Evolutionary conservation across 1,140 invertebrate genomes (phyloP).

Genomic region (Dreissena polymorpha): DNA sequence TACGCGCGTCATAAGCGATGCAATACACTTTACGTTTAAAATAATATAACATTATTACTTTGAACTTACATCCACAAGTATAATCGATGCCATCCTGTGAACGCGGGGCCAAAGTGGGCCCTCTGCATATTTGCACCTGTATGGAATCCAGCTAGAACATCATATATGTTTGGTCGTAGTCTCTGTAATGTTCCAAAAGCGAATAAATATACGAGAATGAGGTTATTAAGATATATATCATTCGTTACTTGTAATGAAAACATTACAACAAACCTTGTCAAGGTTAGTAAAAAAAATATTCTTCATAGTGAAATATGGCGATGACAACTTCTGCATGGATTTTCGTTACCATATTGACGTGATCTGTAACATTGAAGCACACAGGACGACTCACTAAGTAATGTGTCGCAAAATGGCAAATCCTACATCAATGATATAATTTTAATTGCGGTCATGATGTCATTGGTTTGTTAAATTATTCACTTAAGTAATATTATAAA

Average conservation of each 20-base stretch:
- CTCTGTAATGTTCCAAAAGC: conserved; percentile 19
- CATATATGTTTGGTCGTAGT: conserved; percentile 40
- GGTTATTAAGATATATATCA: not conserved
- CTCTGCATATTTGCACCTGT: conserved; percentile 11
- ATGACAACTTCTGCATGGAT: not conserved
- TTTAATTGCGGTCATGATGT: too few species aligned
- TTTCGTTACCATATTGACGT: too few species aligned
- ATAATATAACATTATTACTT: not conserved
- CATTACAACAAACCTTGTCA: not conserved
- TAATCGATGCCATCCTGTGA: conserved; percentile 32
- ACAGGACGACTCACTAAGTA: not conserved
- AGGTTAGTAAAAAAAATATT: not conserved
- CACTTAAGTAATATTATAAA: too few species aligned
- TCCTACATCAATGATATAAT: not conserved
- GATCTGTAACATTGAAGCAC: too few species aligned
- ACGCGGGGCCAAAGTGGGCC: conserved; percentile 45
- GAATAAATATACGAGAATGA: not conserved
- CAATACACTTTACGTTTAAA: not conserved
- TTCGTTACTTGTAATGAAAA: not conserved
- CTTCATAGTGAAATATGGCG: not conserved
- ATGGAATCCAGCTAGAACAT: conserved; percentile 28
- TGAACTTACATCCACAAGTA: conserved; percentile 44
- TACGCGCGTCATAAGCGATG: not conserved
- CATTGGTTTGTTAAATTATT: too few species aligned
- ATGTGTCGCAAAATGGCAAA: not conserved